Evolutionary conservation across 30 jellyfish, hydroid and myxozoan genomes (phyloP), one percentile per base, ranked within the genome.

Genomic region (Morbakka virulenta): DNA sequence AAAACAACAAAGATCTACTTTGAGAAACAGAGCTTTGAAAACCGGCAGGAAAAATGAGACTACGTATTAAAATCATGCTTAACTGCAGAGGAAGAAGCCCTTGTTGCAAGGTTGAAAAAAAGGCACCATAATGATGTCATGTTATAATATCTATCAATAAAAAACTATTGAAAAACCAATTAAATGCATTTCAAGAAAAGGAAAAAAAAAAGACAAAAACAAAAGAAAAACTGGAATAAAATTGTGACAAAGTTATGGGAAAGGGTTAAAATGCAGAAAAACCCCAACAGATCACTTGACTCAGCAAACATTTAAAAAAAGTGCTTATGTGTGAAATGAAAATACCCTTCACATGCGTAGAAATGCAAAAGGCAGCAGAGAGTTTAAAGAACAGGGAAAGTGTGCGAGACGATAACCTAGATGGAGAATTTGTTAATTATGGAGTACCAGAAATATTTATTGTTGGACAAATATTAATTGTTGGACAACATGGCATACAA

Each of bases 401-500:
- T 67, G 74, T 67, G 2, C 27, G 74, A 29, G 74, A 76, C 25
- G 79, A 47, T 57, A 50, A 74, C 76, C 75, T 74, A 57, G 63
- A 76, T 36, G 87, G 79, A 76, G 87, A 76, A 61, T 76, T 53
- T 62, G 70, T 63, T 62, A 63, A 62, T 78, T 57, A 61, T 62
- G 79, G 87, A 76, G 52, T 64, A 76, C 87, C 88, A 52, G 80
- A 35, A 25, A 64, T 77, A 36, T 67, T 63, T 35, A 77, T 73
- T 65, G 65, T 73, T 77, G 74, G 88, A 73, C 80, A 77, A 62
- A n/a, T n/a, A n/a, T n/a, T n/a, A n/a, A 62, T 57, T 63, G 76
- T 80, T 33, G 79, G 69, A 80, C 83, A 49, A 78, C 64, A 78
- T 78, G 72, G 89, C 89, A 65, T 48, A 50, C 85, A 74, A 73